Evolutionary conservation across 2,797 vertebrate species (phyloP), one percentile per base, ranked within the genome.

Genomic region (Brachyalestes nurse): DNA sequence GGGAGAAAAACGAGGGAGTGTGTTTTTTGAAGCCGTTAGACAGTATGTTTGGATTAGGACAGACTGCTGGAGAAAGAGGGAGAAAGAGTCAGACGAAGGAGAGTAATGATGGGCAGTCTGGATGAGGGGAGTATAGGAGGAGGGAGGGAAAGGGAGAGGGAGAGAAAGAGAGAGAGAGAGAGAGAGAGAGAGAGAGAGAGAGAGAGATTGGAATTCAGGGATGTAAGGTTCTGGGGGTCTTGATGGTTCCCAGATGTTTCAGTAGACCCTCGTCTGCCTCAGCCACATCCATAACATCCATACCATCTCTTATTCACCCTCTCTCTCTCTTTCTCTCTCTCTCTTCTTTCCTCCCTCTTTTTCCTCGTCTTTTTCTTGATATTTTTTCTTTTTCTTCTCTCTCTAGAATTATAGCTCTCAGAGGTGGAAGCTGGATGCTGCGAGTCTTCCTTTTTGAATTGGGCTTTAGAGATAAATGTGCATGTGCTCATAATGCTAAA

Each of bases 181-280:
- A 12, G 57, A 23, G 55, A 58, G 55, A 82, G 78, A 78, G 60
- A 28, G 60, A 28, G 17, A 28, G 12, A 61, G 60, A 28, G 13
- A 28, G 28, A 61, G n/a, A 64, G 81, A 83, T 83, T 84, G 82
- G 86, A 86, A 89, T 84, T 86, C 88, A 90, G 77, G 84, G 90
- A 91, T 92, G 86, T 87, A 86, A 88, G 90, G 90, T 91, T 92
- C 89, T 88, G 87, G 90, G 88, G 88, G 88, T 87, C 89, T 91
- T 93, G 91, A 92, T 93, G 91, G 89, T 89, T 94, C 92, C 94
- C 93, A 95, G 93, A 95, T 95, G 94, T 93, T 94, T 82, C 75
- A 78, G 84, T 75, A 55, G 72, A 77, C 86, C 51, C 87, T 91
- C 86, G 88, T 92, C 84, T 85, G 86, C 91, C 86, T 87, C 58